Evolutionary conservation across 1,140 invertebrate species (phyloP), one percentile per base, ranked within the genome.

Genomic region (Octopus sinensis): DNA sequence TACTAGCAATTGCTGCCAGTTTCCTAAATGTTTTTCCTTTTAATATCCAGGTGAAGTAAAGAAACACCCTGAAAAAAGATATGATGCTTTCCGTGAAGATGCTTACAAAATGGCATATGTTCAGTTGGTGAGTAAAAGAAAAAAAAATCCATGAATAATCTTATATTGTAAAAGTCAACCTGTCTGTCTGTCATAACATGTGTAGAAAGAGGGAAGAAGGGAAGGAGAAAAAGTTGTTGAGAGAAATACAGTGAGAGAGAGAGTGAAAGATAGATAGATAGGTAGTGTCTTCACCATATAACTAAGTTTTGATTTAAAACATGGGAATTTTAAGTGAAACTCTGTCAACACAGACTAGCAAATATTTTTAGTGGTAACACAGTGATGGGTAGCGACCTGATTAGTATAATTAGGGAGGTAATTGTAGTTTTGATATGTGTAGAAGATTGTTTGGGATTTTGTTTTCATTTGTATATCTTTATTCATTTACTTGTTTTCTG

Each of bases 61-160:
- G 82, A 84, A 82, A 82, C 87, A 88, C 43, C 83, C 81, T 52
- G 52, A 80, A 17, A 92, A 91, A 85, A 92, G 93, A 52, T 94
- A 77, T 71, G 79, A 94, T 86, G 85, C 96, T 82, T 90, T 94
- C 0, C 96, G 96, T 91, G 94, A 95, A n/a, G 95, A 96, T 88
- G 96, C 97, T 88, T 91, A 93, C 7, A 96, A 96, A 92, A 88
- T 93, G 86, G 96, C 96, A 78, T 95, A 94, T 92, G 94, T 96
- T 76, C 92, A 92, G 83, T 87, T 98, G 92, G 96, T 96, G 92
- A 93, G 92, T 83, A 80, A 4, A 53, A 62, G 23, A 4, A 53
- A 53, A 53, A 43, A 43, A 43, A 43, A 43, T 43, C 30, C 30
- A 43, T 43, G 30, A 43, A 43, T 43, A 43, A 43, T 43, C 30